Conservation (phyloP, 2,113 vertebrate species). For the Zingel zingel region DNA sequence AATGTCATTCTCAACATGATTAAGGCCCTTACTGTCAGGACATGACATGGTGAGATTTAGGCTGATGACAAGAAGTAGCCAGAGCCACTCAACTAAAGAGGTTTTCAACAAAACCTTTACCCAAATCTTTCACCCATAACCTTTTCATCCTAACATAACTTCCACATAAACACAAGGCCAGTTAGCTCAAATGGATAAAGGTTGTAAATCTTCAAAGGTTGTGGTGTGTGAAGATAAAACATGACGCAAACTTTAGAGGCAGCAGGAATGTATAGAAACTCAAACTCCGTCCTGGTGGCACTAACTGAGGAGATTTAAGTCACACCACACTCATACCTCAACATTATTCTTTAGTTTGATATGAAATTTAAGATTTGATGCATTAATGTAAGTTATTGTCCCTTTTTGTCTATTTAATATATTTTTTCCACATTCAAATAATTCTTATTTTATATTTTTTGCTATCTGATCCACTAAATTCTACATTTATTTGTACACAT, state of each 20-base stretch:
- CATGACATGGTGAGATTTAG: constrained; percentile 2
- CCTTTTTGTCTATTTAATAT: not conserved
- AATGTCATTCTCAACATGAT: constrained; percentile 29
- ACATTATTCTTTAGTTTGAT: not conserved
- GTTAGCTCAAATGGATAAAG: not conserved
- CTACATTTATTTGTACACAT: no score
- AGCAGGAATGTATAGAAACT: not conserved
- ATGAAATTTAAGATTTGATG: not conserved
- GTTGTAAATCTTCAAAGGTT: not conserved
- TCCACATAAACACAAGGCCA: constrained; percentile 6
- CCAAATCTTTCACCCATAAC: not conserved
- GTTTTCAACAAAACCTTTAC: not conserved
- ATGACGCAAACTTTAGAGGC: not conserved
- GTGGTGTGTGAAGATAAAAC: not conserved
- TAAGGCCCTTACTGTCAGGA: constrained; percentile 24
- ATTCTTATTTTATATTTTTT: no score
- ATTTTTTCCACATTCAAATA: no score
- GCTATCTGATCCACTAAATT: no score
- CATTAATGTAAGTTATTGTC: not conserved
- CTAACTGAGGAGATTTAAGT: not conserved
- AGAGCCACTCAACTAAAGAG: constrained; percentile 4
- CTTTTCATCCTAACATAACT: not conserved
- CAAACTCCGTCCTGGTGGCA: not conserved
- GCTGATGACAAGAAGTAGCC: constrained; percentile 21
- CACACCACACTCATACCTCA: not conserved